Conservation (phyloP, 1,140 invertebrate species). For the Drosophila bocqueti region DNA sequence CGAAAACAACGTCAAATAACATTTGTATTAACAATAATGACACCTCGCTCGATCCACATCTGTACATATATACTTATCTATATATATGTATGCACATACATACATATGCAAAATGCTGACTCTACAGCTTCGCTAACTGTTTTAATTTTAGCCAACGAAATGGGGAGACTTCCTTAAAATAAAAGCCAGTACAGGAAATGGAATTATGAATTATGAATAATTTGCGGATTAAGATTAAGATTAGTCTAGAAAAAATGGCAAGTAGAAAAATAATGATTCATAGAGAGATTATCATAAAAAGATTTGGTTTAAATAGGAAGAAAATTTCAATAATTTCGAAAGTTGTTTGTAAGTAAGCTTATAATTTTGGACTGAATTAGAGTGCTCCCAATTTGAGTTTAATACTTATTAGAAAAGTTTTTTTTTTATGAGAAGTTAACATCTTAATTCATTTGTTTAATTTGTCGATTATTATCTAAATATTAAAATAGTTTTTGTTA, state of each 20-base stretch:
- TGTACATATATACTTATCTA: conserved; percentile 1
- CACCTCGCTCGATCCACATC: conserved; percentile 37
- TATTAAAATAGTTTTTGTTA: too few relatives aligned
- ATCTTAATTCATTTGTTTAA: too few relatives aligned
- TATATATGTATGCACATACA: too few relatives aligned
- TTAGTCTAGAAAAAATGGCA: background rate
- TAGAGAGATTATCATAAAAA: background rate
- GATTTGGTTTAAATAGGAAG: background rate
- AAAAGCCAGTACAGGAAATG: conserved; percentile 15
- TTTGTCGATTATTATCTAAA: too few relatives aligned
- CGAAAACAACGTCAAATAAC: conserved; percentile 73
- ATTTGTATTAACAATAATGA: conserved; percentile 75
- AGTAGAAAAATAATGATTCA: background rate
- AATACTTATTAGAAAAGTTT: too few relatives aligned
- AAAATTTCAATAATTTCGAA: background rate
- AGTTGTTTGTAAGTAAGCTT: background rate
- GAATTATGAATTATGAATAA: conserved; percentile 15
- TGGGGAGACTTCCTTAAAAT: background rate
- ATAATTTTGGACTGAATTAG: too few relatives aligned
- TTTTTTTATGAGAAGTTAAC: too few relatives aligned
- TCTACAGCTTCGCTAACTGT: conserved; percentile 60
- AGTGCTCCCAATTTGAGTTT: too few relatives aligned
- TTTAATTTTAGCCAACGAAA: conserved; percentile 57
- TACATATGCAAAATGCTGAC: conserved; percentile 11
- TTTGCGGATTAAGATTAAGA: conserved; percentile 6